A percentile compares a stretch with the other conserved stretches of the same genome.
phyloP scores from a whole-genome alignment of 2,888 invertebrate species.

The Conomelus anceps region DNA sequence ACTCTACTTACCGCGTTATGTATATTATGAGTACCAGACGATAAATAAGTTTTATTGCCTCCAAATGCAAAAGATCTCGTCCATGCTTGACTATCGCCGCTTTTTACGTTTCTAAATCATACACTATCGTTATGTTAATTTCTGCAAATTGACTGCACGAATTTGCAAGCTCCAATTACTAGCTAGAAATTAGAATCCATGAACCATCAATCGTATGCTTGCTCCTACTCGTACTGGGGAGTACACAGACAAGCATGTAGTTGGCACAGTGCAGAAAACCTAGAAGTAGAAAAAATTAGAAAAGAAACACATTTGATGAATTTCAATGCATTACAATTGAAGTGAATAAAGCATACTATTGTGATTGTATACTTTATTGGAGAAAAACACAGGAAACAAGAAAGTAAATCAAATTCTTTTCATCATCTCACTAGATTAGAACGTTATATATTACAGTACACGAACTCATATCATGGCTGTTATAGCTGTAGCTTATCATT shows the following conservation, averaged over 20 bases:
- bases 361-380: no score
- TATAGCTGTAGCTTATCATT: no score
- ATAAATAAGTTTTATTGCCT: not conserved
- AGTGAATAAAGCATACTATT: no score
- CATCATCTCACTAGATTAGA: no score
- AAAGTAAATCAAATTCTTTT: no score
- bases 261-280: not conserved
- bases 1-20: not conserved
- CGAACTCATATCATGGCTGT: no score
- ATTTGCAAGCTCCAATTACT: not conserved
- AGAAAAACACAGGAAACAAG: no score
- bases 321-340: no score
- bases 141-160: not conserved
- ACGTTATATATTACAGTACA: no score
- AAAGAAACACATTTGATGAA: no score
- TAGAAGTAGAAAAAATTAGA: no score
- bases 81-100: not conserved
- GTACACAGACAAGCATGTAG: not conserved
- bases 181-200: not conserved
- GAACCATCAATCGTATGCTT: not conserved
- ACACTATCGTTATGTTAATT: not conserved
- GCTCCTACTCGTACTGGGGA: not conserved
- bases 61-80: not conserved
- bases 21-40: not conserved
- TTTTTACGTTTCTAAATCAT: not conserved